These are phyloP conservation scores for Plotosus lineatus DNA, from an alignment of 2,113 vertebrate genomes.

Conservation along the genomic window DNA sequence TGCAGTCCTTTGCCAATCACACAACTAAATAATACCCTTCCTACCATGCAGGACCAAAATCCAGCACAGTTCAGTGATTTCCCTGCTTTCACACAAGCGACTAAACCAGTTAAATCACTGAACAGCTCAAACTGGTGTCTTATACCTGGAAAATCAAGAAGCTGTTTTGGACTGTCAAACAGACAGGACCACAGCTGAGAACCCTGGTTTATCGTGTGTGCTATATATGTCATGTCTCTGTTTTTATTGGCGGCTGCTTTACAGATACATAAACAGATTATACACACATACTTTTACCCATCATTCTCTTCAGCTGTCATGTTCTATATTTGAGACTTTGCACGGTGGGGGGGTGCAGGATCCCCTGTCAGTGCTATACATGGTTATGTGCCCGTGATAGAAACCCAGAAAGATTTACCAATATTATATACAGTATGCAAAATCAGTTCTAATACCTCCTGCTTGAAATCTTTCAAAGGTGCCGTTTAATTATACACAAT, in stretches of 20 bases:
- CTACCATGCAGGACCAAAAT: background rate
- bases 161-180: background rate
- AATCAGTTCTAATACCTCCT: conserved; percentile 7
- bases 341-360: conserved; percentile 30
- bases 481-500: conserved; percentile 22
- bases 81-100: background rate
- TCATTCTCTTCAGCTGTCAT: conserved; percentile 40
- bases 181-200: background rate
- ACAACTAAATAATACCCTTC: background rate
- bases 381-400: conserved; percentile 42
- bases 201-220: background rate
- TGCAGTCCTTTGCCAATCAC: conserved; percentile 1
- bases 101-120: background rate
- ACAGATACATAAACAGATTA: conserved; percentile 3
- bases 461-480: conserved; percentile 28
- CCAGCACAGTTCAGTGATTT: background rate
- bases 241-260: conserved; percentile 7
- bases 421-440: conserved; percentile 3
- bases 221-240: conserved; percentile 13
- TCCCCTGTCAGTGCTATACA: conserved; percentile 44
- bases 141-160: background rate
- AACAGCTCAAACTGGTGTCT: background rate
- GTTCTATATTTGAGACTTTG: conserved; percentile 47
- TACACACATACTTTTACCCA: conserved; percentile 26
- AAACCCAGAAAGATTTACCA: conserved; percentile 19